A percentile compares a stretch with the other conserved stretches of the same genome.
phyloP scores from a whole-genome alignment of 2,797 vertebrate species.

The Anguilla anguilla region DNA sequence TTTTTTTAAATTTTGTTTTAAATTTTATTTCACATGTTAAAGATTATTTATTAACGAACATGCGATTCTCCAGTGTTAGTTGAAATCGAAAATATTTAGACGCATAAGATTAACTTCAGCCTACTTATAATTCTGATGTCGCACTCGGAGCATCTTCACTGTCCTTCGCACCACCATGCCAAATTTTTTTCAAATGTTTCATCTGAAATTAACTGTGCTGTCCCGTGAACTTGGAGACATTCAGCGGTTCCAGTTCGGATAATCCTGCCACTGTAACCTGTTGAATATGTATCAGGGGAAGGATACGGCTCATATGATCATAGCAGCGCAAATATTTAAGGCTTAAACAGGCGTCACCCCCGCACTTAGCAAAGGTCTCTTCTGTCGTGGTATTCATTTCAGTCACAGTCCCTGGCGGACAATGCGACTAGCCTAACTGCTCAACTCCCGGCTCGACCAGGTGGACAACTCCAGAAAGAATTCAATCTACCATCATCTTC shows the following conservation, averaged over 20 bases:
- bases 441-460: not conserved
- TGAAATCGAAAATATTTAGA: not conserved
- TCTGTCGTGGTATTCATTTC: not conserved
- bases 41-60: not conserved
- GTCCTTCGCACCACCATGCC: not conserved
- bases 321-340: not conserved
- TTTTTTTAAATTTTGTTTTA: too few species aligned
- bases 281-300: slow-evolving; percentile 26
- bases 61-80: too few species aligned
- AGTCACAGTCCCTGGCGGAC: not conserved
- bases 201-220: not conserved
- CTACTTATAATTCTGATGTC: not conserved
- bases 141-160: not conserved
- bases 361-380: not conserved
- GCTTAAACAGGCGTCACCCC: not conserved
- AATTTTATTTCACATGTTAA: too few species aligned
- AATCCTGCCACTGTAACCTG: not conserved
- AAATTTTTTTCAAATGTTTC: not conserved
- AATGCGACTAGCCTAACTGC: not conserved
- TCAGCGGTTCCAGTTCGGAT: not conserved
- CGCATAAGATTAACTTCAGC: not conserved
- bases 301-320: not conserved
- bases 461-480: not conserved
- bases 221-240: not conserved
- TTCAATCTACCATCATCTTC: not conserved